These are phyloP conservation scores for Platygyra sinensis DNA, from an alignment of 64 coral and sea anemone genomes.

Conservation along the genomic window DNA sequence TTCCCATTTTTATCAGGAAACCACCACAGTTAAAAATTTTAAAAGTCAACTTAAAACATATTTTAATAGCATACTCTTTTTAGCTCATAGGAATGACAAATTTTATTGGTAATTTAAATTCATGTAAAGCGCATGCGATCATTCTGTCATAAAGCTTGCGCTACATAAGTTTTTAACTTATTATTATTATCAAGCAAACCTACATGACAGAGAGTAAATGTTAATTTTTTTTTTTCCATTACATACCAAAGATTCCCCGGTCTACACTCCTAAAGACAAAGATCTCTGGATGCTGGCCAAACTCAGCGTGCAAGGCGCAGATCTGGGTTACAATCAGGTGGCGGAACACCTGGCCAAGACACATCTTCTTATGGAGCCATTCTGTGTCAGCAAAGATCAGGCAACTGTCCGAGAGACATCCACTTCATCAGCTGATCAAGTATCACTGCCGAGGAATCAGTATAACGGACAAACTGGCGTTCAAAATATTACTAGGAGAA, in stretches of 20 bases:
- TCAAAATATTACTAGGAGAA: not conserved
- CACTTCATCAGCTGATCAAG: slow-evolving; percentile 49
- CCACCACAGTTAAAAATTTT: no score
- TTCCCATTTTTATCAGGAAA: no score
- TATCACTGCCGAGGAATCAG: slow-evolving; percentile 50
- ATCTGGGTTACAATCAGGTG: slow-evolving; percentile 32
- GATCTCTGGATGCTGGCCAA: slow-evolving; percentile 56
- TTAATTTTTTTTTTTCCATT: no score
- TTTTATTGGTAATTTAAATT: no score
- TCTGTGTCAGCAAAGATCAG: slow-evolving; percentile 56
- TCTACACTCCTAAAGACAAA: slow-evolving; percentile 49
- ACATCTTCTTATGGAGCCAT: slow-evolving; percentile 34
- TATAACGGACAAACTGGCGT: slow-evolving; percentile 27
- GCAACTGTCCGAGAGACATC: slow-evolving; percentile 43
- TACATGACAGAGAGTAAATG: not conserved
- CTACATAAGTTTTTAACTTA: no score
- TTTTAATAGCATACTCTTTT: no score
- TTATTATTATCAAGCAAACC: not conserved
- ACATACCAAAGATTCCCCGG: slow-evolving; percentile 24
- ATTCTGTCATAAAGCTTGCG: no score
- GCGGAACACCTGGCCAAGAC: slow-evolving; percentile 43
- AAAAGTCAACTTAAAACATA: no score
- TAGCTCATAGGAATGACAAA: no score
- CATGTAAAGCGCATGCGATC: no score
- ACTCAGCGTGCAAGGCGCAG: slow-evolving; percentile 45